Evolutionary conservation across 2,888 invertebrate genomes (phyloP), one percentile per base, ranked within the genome.

Genomic region (Caenorhabditis parvicauda): DNA sequence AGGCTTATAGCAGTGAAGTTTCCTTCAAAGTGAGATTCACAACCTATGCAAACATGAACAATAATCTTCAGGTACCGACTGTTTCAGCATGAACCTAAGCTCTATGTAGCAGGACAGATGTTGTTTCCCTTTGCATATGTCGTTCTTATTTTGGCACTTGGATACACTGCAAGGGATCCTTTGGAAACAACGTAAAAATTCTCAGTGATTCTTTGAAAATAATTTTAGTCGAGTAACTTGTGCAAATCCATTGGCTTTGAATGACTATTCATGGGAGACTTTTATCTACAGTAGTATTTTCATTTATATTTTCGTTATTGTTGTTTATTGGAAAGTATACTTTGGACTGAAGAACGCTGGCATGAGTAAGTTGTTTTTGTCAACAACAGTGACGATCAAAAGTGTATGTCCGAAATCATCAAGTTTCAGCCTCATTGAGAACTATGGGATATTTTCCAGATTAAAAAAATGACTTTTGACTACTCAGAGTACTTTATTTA

Each of bases 1-100:
- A n/a, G 66, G 35, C 39, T 67, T 0, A 67, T 67, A n/a, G 66
- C 66, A 1, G 58, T 67, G 19, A 47, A 48, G 25, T 67, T 46
- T 29, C 66, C 66, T 2, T 53, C 63, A 21, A 63, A 51, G 60
- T 55, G 12, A 14, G 41, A 14, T 44, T 43, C 28, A 1, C 19
- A n/a, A 14, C 21, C 39, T 9, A 24, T 14, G 25, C 22, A 24
- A 7, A 24, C 32, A 27, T 7, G 14, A 25, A 21, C 27, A 3
- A 21, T 48, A 14, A 17, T 1, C 43, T 50, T 44, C 39, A 60
- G 59, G 35, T 66, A 66, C 28, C 62, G 66, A 6, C 48, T 57
- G 19, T 58, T 50, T 46, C 66, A 66, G 49, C 62, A 66, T 22
- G 57, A 56, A 3, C 54, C 51, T 12, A 50, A 44, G 22, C 32